These are phyloP conservation scores for Propithecus perrieri DNA, from an alignment of 2,797 vertebrate genomes.

Conservation along the genomic window DNA sequence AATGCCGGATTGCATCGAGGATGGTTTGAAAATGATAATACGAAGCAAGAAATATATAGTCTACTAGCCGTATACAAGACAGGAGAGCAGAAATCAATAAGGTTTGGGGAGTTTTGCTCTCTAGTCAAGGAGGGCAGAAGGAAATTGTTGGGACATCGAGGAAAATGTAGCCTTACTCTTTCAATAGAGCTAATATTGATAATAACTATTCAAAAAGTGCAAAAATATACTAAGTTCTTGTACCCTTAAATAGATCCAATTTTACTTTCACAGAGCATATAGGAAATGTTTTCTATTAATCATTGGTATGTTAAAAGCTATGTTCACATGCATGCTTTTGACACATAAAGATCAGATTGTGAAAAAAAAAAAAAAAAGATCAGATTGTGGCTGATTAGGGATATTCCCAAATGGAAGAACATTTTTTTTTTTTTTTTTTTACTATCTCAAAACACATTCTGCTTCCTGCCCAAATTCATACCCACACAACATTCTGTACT, in stretches of 20 bases:
- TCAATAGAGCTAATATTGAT: not conserved
- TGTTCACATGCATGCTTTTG: not conserved
- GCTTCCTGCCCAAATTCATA: not conserved
- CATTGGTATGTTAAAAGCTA: slow-evolving; percentile 22
- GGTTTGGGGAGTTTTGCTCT: not conserved
- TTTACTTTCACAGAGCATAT: not conserved
- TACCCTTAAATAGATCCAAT: not conserved
- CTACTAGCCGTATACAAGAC: not conserved
- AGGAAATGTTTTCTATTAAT: not conserved
- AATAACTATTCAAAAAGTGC: not conserved
- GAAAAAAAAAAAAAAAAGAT: not conserved
- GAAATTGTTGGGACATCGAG: not conserved
- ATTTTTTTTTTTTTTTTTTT: not conserved
- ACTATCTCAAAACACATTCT: slow-evolving; percentile 4
- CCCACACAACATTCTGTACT: slow-evolving; percentile 18
- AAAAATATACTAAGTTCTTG: not conserved
- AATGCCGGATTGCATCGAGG: not conserved
- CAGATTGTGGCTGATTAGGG: not conserved
- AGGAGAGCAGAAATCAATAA: not conserved
- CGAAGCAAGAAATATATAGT: not conserved
- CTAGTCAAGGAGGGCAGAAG: not conserved
- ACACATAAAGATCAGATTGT: not conserved
- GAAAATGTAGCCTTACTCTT: not conserved
- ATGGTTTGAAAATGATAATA: not conserved
- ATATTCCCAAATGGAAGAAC: not conserved